phyloP scores from a whole-genome alignment of 2,113 vertebrate genomes.

The Ivindomyrus marchei region DNA sequence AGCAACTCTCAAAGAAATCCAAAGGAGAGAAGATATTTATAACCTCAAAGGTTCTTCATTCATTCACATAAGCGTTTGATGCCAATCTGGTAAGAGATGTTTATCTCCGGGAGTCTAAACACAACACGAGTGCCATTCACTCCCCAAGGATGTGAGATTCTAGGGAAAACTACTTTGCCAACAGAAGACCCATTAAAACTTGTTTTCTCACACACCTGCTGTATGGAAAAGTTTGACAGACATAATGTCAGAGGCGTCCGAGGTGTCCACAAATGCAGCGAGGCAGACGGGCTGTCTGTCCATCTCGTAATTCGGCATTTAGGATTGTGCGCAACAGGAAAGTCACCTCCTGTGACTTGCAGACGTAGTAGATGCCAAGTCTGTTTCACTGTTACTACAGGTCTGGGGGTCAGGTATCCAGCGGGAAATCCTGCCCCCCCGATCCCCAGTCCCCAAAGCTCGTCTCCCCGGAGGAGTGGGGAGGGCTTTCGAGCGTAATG shows the following conservation, averaged over 20 bases:
- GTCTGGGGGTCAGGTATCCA: constrained; percentile 47
- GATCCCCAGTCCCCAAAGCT: constrained; percentile 59
- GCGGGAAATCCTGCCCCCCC: constrained; percentile 51
- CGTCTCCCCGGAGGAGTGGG: constrained; percentile 46
- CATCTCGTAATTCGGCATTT: neutral
- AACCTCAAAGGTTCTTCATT: neutral
- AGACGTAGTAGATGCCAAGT: neutral
- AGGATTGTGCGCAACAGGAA: neutral
- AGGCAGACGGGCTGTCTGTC: neutral
- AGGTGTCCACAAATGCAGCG: neutral
- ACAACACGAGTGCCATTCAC: neutral
- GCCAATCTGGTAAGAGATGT: neutral
- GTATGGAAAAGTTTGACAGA: neutral
- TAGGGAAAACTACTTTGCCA: neutral
- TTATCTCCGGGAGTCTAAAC: neutral
- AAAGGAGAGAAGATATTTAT: constrained; percentile 15
- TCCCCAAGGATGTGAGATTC: neutral
- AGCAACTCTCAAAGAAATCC: neutral
- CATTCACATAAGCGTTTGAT: neutral
- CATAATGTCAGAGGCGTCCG: neutral
- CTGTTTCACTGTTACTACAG: neutral
- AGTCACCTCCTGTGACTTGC: neutral
- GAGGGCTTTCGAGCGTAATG: constrained; percentile 49
- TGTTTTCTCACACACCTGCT: neutral
- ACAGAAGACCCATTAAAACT: neutral